Evolutionary conservation across 1,140 invertebrate species (phyloP).

Genomic region (Heliothis virescens): DNA sequence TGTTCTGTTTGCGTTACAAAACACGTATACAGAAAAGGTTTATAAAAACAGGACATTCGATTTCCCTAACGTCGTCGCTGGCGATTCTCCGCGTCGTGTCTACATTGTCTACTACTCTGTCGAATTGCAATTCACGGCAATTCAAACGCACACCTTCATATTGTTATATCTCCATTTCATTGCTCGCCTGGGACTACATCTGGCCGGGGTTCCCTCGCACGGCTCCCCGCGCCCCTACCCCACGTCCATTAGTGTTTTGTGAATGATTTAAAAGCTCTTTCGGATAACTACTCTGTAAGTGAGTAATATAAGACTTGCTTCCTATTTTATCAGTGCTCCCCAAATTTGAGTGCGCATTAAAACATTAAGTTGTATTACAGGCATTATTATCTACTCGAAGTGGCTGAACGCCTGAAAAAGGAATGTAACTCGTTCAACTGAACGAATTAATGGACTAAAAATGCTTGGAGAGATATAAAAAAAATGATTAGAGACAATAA

Average conservation of each 20-base stretch:
- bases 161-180: slow-evolving; percentile 85
- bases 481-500: slow-evolving; percentile 36
- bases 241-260: slow-evolving; percentile 86
- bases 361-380: slow-evolving; percentile 71
- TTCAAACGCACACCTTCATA: slow-evolving; percentile 83
- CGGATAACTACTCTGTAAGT: slow-evolving; percentile 86
- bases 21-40: neutral
- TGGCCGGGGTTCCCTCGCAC: slow-evolving; percentile 63
- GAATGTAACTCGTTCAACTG: slow-evolving; percentile 27
- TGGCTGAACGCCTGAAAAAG: neutral
- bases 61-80: slow-evolving; percentile 40
- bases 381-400: slow-evolving; percentile 11
- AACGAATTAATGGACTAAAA: slow-evolving; percentile 36
- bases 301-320: slow-evolving; percentile 86
- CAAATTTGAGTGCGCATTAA: slow-evolving; percentile 85
- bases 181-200: slow-evolving; percentile 82
- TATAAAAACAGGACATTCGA: slow-evolving; percentile 22
- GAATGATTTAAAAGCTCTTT: slow-evolving; percentile 87
- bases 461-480: slow-evolving; percentile 39
- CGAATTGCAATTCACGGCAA: slow-evolving; percentile 80
- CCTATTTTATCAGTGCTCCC: slow-evolving; percentile 85
- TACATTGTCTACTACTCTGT: slow-evolving; percentile 50
- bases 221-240: slow-evolving; percentile 65
- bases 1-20: neutral
- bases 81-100: slow-evolving; percentile 14